Evolutionary conservation across 37 sponge, comb jelly and placozoan genomes (phyloP), one percentile per base, ranked within the genome.

Genomic region (Diacarnus erythraeanus): DNA sequence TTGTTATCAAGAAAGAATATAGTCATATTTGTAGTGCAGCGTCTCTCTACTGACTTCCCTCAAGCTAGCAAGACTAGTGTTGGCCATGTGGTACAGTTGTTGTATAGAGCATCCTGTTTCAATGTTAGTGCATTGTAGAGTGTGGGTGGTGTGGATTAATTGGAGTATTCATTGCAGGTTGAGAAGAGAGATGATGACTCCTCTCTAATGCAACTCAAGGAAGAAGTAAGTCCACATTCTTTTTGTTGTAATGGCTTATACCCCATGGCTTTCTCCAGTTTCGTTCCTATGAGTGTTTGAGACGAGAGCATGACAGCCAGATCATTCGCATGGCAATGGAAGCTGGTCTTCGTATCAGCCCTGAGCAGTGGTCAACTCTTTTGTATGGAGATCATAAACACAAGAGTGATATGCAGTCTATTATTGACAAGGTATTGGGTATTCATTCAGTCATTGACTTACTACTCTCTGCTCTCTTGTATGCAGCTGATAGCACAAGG

Each of bases 81-180:
- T 39, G 98, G 98, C 30, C 98, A 98, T 80, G 98, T 98, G n/a
- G 98, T 98, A 3, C 98, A 98, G 87, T 84, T 98, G 31, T 84
- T 98, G 25, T 98, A 95, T 43, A 75, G 98, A 3, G 96, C 98
- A 43, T 93, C 96, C 9, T 98, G 98, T 57, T 98, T 98, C 83
- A 95, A 95, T 80, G 98, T 98, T 35, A 83, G 84, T 75, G 18
- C 56, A 6, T 30, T 30, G 30, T 10, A 60, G 66, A 34, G 66
- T 26, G 30, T 3, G 26, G 18, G 23, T n/a, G 60, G 60, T 59
- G 60, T 59, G 60, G 27, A 59, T 59, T 59, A 59, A 17, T 59
- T 59, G 60, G 60, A 59, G 17, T n/a, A n/a, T n/a, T 59, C 60
- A 17, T 17, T 43, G 27, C 63, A 96, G 97, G 97, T 96, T 38